Base-by-base conservation (phyloP, 2,888 invertebrate genomes). In the Pelosia muscerda region DNA sequence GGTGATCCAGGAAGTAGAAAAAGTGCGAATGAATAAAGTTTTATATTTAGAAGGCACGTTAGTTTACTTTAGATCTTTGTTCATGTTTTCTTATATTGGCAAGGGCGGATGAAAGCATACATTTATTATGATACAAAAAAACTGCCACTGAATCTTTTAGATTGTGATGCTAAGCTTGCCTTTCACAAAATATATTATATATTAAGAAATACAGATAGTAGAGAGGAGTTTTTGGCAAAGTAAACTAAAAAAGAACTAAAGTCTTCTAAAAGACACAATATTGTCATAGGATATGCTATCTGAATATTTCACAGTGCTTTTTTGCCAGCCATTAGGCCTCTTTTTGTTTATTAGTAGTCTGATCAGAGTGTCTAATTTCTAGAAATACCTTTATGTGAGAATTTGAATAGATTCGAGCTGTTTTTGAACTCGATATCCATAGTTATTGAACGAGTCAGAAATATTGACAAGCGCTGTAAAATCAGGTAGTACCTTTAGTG, bases 91-190 rank as follows among this genome's bases (percentile, higher is more conserved):
- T 23, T 28, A 49, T 49, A 58, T 55, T 38, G 23, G 23, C 49
- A 28, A 19, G 22, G 22, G 42, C 34, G 54, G 49, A 65, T 65
- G 53, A 65, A 65, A 60, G 68, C 65, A 68, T 77, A 74, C 74
- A 77, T 77, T 70, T 79, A 74, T 79, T 77, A 79, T 77, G 77
- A 77, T 13, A 25, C 54, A 19, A 31, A 34, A n/a, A 13, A 60
- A 60, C 58, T 58, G 22, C 15, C 19, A 65, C 15, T 38, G 31
- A 34, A 60, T 34, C 9, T 34, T 19, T 11, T 10, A 65, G 38
- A 65, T 65, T 49, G 49, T 19, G n/a, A n/a, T 49, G n/a, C 49
- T n/a, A n/a, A 49, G n/a, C 49, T 9, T n/a, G 49, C n/a, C 49
- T 49, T 42, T 19, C n/a, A 2, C n/a, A 49, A n/a, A 49, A 49